These are phyloP conservation scores for Lissonota sp. DNA, from an alignment of 2,888 invertebrate species.

Conservation along the genomic window DNA sequence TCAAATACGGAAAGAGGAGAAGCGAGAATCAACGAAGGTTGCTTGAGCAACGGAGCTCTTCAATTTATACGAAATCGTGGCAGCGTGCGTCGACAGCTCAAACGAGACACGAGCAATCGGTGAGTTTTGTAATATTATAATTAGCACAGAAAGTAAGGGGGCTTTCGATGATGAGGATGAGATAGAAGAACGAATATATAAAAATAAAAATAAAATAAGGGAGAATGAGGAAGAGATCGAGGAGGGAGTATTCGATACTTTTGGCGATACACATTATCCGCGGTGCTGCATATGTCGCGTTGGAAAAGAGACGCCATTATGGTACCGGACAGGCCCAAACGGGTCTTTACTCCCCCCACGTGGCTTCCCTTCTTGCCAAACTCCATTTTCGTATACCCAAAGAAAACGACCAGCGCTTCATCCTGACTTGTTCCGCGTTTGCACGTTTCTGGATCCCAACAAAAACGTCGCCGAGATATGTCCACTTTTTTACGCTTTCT, in stretches of 20 bases:
- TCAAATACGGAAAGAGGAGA: constrained; percentile 35
- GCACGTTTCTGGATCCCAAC: constrained; percentile 61
- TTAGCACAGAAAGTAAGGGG: not conserved
- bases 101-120: constrained; percentile 78
- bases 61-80: constrained; percentile 80
- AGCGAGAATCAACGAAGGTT: constrained; percentile 61
- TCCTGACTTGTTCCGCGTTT: constrained; percentile 58
- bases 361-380: not conserved
- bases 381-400: constrained; percentile 50
- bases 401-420: constrained; percentile 40
- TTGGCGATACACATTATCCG: constrained; percentile 6
- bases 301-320: constrained; percentile 54
- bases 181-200: constrained; percentile 14
- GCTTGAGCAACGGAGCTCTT: constrained; percentile 78
- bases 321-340: constrained; percentile 63
- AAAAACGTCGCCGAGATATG: constrained; percentile 46
- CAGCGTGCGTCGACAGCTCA: constrained; percentile 79
- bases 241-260: constrained; percentile 43
- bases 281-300: constrained; percentile 13
- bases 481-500: constrained; percentile 30
- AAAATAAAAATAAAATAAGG: constrained; percentile 44
- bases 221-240: constrained; percentile 16
- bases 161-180: not conserved
- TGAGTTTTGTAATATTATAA: constrained; percentile 69
- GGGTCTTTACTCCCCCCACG: constrained; percentile 45